A percentile compares a stretch with the other conserved stretches of the same genome.
These are phyloP conservation scores for Apodemus agrarius DNA, from an alignment of 2,797 vertebrate species.

Conservation along the genomic window DNA sequence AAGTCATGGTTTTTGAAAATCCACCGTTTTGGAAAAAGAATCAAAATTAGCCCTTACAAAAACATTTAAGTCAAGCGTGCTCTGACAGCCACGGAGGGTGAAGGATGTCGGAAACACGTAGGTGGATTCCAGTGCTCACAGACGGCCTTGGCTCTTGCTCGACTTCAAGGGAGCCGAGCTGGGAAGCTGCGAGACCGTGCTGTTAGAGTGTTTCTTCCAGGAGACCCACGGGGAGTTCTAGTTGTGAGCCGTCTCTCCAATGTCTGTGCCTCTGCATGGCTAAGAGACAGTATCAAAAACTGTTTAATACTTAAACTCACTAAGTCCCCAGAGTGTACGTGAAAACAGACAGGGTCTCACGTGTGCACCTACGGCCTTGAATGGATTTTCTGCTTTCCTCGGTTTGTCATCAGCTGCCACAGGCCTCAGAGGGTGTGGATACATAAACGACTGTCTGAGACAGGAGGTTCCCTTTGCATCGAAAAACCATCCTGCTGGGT, in stretches of 20 bases:
- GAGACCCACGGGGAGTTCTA: background rate
- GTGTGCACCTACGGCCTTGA: background rate
- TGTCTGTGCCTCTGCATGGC: background rate
- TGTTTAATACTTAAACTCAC: too few relatives aligned
- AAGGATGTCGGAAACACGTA: background rate
- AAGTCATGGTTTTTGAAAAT: constrained; percentile 55
- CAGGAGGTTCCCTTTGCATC: background rate
- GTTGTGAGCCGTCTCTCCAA: background rate
- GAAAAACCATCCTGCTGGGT: background rate
- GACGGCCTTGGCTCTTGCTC: constrained; percentile 29
- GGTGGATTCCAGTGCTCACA: background rate
- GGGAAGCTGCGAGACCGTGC: background rate
- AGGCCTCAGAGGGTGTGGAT: background rate
- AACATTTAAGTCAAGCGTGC: constrained; percentile 4
- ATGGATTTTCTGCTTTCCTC: constrained; percentile 17
- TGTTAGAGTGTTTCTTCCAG: background rate
- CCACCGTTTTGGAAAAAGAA: constrained; percentile 41
- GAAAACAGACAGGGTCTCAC: background rate
- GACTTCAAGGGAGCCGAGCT: background rate
- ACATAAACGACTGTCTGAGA: background rate
- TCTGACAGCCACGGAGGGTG: background rate
- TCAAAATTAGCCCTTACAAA: constrained; percentile 29
- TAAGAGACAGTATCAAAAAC: background rate
- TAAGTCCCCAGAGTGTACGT: too few relatives aligned
- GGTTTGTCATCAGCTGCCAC: background rate